A percentile compares a stretch with the other conserved stretches of the same genome.
Evolutionary conservation across 2,113 vertebrate genomes (phyloP).

Genomic region (Symphodus melops): DNA sequence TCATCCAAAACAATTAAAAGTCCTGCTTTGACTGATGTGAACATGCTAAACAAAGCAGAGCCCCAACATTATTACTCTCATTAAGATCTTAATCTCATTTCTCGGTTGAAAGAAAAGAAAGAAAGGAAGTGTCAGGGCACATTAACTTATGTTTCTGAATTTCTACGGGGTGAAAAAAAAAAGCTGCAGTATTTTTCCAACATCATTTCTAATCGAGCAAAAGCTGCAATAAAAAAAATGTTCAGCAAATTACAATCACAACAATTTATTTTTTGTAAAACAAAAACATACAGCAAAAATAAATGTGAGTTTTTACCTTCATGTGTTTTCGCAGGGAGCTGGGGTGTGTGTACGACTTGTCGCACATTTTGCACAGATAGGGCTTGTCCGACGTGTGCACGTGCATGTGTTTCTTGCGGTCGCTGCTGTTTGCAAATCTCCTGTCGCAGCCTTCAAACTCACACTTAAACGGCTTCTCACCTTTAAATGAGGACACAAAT

Average conservation of each 20-base stretch:
- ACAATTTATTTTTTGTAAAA: not conserved
- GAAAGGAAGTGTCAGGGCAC: slow-evolving; percentile 52
- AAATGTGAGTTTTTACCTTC: slow-evolving; percentile 88
- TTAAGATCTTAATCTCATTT: slow-evolving; percentile 66
- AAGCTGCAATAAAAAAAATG: not conserved
- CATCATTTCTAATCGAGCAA: not conserved
- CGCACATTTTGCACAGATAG: slow-evolving; percentile 99
- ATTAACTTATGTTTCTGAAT: slow-evolving; percentile 50
- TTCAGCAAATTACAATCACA: not conserved
- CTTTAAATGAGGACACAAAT: slow-evolving; percentile 80
- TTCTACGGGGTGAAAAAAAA: not conserved
- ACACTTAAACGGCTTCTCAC: slow-evolving; percentile 99
- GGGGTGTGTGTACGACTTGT: slow-evolving; percentile 99
- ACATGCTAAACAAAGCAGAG: slow-evolving; percentile 30
- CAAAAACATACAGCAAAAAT: not conserved
- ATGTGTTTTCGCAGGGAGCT: slow-evolving; percentile 99
- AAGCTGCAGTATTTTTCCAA: not conserved
- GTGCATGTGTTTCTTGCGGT: slow-evolving; percentile 99
- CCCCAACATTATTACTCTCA: slow-evolving; percentile 45
- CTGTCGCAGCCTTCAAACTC: slow-evolving; percentile 99
- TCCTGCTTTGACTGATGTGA: slow-evolving; percentile 12
- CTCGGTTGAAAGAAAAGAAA: slow-evolving; percentile 52
- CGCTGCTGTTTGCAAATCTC: slow-evolving; percentile 98
- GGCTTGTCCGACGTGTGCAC: slow-evolving; percentile 99
- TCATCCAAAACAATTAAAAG: slow-evolving; percentile 42